Conservation (phyloP, 1,140 invertebrate species). For the Drosophila micromelanica region DNA sequence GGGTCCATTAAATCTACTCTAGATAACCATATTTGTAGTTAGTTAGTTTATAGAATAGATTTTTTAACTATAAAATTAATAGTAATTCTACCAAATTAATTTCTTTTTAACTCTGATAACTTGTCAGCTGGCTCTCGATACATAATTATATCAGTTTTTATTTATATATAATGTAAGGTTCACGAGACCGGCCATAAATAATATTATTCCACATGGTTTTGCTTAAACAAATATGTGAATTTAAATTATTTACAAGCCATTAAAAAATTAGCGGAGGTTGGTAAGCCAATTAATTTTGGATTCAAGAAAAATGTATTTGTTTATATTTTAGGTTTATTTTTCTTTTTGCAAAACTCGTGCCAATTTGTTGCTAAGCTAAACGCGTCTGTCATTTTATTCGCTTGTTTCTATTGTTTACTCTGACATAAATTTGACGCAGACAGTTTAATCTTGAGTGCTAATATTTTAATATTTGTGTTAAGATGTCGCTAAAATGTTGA, state of each 20-base stretch:
- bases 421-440: conserved; percentile 70
- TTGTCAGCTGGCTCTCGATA: conserved; percentile 12
- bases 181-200: conserved; percentile 58
- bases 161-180: conserved; percentile 57
- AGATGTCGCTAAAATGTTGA: conserved; percentile 36
- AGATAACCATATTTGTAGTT: neutral
- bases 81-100: neutral
- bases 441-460: conserved; percentile 66
- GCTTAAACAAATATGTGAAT: conserved; percentile 52
- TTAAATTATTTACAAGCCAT: conserved; percentile 69
- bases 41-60: neutral
- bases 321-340: conserved; percentile 7
- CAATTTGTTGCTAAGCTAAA: conserved; percentile 67
- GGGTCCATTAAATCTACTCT: neutral
- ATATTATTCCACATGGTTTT: conserved; percentile 54
- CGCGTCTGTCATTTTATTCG: conserved; percentile 56
- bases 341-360: conserved; percentile 34
- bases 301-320: conserved; percentile 26
- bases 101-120: neutral
- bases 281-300: conserved; percentile 49
- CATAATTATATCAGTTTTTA: conserved; percentile 7
- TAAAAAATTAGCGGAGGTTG: conserved; percentile 74
- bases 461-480: conserved; percentile 37
- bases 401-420: conserved; percentile 68
- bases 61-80: neutral